A percentile compares a stretch with the other conserved stretches of the same genome.
phyloP scores from a whole-genome alignment of 2,888 invertebrate genomes.

The Tiphia femorata region DNA sequence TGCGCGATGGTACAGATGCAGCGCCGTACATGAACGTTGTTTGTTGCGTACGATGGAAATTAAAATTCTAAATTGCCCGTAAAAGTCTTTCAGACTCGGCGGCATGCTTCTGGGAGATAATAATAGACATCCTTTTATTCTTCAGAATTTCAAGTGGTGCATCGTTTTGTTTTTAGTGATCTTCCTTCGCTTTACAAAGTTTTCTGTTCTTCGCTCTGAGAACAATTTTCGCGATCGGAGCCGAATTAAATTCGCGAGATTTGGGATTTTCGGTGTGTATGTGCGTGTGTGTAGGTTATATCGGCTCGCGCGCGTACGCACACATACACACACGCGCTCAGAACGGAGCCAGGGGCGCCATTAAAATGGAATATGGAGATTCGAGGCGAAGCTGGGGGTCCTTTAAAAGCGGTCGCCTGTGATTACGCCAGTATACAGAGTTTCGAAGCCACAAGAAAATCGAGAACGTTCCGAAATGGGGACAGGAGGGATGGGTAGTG shows the following conservation, averaged over 20 bases:
- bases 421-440: constrained; percentile 27
- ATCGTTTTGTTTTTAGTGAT: too few relatives aligned
- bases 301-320: constrained; percentile 21
- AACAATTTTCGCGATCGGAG: constrained; percentile 40
- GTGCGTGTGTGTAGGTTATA: constrained; percentile 3
- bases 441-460: constrained; percentile 19
- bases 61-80: too few relatives aligned
- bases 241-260: constrained; percentile 37
- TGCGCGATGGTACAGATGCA: too few relatives aligned
- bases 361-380: constrained; percentile 40
- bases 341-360: constrained; percentile 20
- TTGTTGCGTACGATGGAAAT: too few relatives aligned
- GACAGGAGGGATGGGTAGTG: not conserved
- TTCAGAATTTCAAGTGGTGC: too few relatives aligned
- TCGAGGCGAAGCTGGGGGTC: constrained; percentile 21
- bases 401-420: constrained; percentile 34
- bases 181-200: too few relatives aligned
- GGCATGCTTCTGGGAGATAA: too few relatives aligned
- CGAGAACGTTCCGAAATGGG: constrained; percentile 6
- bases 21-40: too few relatives aligned
- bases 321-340: constrained; percentile 1
- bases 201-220: too few relatives aligned
- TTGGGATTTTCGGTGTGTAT: constrained; percentile 1
- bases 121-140: too few relatives aligned
- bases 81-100: too few relatives aligned